Evolutionary conservation across 2,888 invertebrate genomes (phyloP), one percentile per base, ranked within the genome.

Genomic region (Rotaria sp.): DNA sequence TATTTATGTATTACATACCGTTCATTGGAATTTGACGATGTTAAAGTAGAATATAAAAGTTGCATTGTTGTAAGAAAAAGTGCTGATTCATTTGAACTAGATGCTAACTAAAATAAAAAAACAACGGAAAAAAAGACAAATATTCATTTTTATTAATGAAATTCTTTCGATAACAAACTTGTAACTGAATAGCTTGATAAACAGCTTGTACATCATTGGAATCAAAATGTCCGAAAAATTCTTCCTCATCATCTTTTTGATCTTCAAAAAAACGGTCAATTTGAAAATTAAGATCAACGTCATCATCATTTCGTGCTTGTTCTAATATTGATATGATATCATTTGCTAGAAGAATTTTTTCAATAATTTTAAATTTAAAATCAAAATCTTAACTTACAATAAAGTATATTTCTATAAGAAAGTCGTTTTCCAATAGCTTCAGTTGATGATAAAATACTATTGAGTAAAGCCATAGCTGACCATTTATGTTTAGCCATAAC

Each of bases 131-230:
- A 1, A 11, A 11, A 8, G 30, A 15, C 26, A 45, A 4, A 45
- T 10, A 11, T 26, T 11, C 2, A 18, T n/a, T 80, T n/a, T 38
- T 11, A 74, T 3, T n/a, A 30, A 59, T 0, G 30, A 30, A 13
- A 21, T 67, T 67, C 21, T 67, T 30, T 38, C 15, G 7, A 67
- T 67, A 67, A 67, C 67, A 67, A 45, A 80, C 80, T n/a, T 80
- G 80, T 80, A 80, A 45, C 45, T 45, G 45, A 45, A 80, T 80
- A 80, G 80, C 80, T 80, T 80, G 80, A 45, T 10, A 45, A 45
- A 80, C 35, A 45, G 80, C 24, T 45, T 45, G 45, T n/a, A 11
- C n/a, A 41, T 80, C 80, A 45, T 80, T 45, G 1, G 38, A 45
- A 45, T 80, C 45, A 15, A 80, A 80, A 45, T 80, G 24, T 26